Evolutionary conservation across 2,797 vertebrate species (phyloP), one percentile per base, ranked within the genome.

Genomic region (Galagoides demidoff): DNA sequence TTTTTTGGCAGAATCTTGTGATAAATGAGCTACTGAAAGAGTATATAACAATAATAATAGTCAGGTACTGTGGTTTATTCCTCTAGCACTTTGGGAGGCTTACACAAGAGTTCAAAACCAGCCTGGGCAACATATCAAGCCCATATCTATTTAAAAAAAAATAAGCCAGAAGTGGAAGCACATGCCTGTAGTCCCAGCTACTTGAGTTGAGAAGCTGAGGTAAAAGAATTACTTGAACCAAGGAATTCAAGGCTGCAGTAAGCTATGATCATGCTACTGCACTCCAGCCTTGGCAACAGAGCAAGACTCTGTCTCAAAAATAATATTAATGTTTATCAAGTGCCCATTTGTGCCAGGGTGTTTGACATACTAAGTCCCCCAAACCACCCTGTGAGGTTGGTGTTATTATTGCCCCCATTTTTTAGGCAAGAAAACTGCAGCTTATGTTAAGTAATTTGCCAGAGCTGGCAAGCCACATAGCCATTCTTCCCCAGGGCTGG

Each of bases 391-490:
- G 29, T 37, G 74, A 85, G 16, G 31, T n/a, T 27, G 17, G 57
- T 19, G 1, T 14, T 61, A 5, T 73, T 29, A 68, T 39, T 70
- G 19, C 66, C 14, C 57, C 22, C 6, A 19, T 63, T 49, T 93
- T 61, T 55, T 25, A 89, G 66, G 59, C 76, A 94, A 92, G 61
- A 43, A 93, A 55, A 86, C n/a, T 16, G 29, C 92, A 73, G 34
- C 45, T 89, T 20, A 25, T n/a, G 37, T 79, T 52, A 92, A 59
- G 20, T 52, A 31, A 83, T 55, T 52, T 49, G 49, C 70, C 43
- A 74, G 61, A 76, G 34, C 78, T 45, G 43, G 9, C 12, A 64
- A 87, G 76, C 31, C 49, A 6, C 85, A 89, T 49, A 59, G 43
- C 49, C 83, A 73, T 84, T 55, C 66, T 92, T 70, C 66, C 70